A percentile compares a stretch with the other conserved stretches of the same genome.
These are phyloP conservation scores for Eilema depressum DNA, from an alignment of 2,888 invertebrate genomes.

Conservation along the genomic window DNA sequence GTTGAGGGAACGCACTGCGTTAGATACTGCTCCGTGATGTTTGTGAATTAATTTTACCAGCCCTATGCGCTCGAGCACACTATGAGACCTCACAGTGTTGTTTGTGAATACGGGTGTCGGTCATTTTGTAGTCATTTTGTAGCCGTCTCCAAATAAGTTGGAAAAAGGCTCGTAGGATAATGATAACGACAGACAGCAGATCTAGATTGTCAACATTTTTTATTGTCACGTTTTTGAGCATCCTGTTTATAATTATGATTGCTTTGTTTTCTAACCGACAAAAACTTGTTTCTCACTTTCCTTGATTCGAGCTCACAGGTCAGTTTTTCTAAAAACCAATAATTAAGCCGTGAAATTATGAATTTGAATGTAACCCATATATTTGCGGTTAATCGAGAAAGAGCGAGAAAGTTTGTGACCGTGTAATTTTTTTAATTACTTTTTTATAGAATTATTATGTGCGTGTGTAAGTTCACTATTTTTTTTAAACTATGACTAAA, in stretches of 20 bases:
- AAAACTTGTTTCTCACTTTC: constrained; percentile 31
- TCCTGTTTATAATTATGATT: constrained; percentile 6
- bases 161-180: no score
- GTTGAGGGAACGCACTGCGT: no score
- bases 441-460: background rate
- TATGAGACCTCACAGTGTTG: no score
- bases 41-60: no score
- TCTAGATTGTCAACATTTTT: background rate
- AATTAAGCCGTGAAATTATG: constrained; percentile 13
- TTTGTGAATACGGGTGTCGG: no score
- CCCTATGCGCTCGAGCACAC: no score
- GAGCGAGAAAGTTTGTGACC: constrained; percentile 8
- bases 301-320: constrained; percentile 22
- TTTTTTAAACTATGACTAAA: background rate
- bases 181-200: no score
- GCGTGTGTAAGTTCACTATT: no score
- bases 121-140: no score
- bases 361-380: constrained; percentile 1
- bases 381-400: constrained; percentile 1
- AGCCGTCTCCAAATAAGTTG: no score
- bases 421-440: background rate
- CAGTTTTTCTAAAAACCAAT: constrained; percentile 6
- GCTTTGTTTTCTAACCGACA: constrained; percentile 10
- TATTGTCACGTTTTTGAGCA: background rate
- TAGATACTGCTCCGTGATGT: no score